Base-by-base conservation (phyloP, 2,113 vertebrate genomes). In the Zapornia atra region DNA sequence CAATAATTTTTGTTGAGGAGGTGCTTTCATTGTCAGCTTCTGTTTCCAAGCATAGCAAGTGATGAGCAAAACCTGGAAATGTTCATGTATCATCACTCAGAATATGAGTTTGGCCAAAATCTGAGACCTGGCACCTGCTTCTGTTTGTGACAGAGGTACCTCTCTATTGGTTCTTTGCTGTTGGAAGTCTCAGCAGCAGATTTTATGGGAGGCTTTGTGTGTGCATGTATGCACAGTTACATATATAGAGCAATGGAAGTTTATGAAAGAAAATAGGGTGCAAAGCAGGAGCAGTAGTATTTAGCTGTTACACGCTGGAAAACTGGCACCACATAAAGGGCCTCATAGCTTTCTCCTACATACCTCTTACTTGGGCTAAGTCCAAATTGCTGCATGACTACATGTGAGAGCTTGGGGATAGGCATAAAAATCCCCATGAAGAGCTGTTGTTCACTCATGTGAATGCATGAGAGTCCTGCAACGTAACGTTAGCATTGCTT, bases 1-100 rank as follows among this genome's bases (percentile, higher is more conserved):
- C 69, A 80, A 79, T 92, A 91, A 53, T 86, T 96, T 95, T 94
- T 89, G 70, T 94, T 75, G 75, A 92, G 81, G 64, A 82, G 78
- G 11, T 86, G 34, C 71, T 95, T 82, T 97, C 78, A 60, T 82
- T 92, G 89, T 87, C 50, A 80, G 78, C 66, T 86, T 4, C 70
- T 72, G 25, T 91, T 94, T 92, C 56, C 50, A 87, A 81, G 56
- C 26, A 44, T 26, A 88, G 59, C 61, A 72, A 86, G 57, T 31
- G 61, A 86, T 57, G 72, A 76, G 46, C 38, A 65, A 88, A 76
- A 88, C 7, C 40, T 84, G 69, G 59, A 90, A 90, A 90, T 75
- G 84, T 34, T 86, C 9, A 13, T 40, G 12, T 38, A 21, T 17
- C 60, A 12, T 77, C 46, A 46, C 29, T 65, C 34, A 56, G 64